A percentile compares a stretch with the other conserved stretches of the same genome.
These are phyloP conservation scores for Cyrtodaria siliqua DNA, from an alignment of 2,888 invertebrate genomes.

Conservation along the genomic window DNA sequence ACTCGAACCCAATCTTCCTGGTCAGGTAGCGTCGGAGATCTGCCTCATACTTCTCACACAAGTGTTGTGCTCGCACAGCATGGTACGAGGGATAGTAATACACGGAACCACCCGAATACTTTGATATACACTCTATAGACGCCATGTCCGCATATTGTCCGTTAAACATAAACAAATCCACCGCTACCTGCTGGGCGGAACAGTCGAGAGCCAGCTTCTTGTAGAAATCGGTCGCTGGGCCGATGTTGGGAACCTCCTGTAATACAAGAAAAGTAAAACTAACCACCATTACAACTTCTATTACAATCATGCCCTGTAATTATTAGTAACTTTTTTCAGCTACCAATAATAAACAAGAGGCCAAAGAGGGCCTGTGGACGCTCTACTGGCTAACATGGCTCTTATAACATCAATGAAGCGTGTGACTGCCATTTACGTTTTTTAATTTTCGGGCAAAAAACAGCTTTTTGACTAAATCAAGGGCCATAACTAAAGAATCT, in stretches of 20 bases:
- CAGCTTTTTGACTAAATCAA: too few species aligned
- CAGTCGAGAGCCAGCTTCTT: conserved; percentile 98
- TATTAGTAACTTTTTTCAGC: too few species aligned
- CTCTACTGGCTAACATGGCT: too few species aligned
- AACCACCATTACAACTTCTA: too few species aligned
- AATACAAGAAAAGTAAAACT: conserved; percentile 31
- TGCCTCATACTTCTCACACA: conserved; percentile 91
- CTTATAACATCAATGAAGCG: too few species aligned
- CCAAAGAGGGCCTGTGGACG: too few species aligned
- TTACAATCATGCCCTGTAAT: too few species aligned
- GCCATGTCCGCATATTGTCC: conserved; percentile 97
- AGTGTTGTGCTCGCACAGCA: conserved; percentile 89
- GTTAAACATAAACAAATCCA: conserved; percentile 97
- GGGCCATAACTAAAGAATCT: too few species aligned
- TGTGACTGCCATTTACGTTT: too few species aligned
- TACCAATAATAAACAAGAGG: too few species aligned
- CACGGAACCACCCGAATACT: conserved; percentile 97
- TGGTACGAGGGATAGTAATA: conserved; percentile 96
- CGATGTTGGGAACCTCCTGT: conserved; percentile 92
- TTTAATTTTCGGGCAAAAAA: too few species aligned
- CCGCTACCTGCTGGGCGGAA: conserved; percentile 97
- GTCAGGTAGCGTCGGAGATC: conserved; percentile 95
- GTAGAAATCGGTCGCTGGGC: conserved; percentile 99
- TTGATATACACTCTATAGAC: conserved; percentile 95
- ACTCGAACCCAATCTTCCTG: conserved; percentile 99